Evolutionary conservation across 2,797 vertebrate genomes (phyloP).

Genomic region (Zalophus californianus): DNA sequence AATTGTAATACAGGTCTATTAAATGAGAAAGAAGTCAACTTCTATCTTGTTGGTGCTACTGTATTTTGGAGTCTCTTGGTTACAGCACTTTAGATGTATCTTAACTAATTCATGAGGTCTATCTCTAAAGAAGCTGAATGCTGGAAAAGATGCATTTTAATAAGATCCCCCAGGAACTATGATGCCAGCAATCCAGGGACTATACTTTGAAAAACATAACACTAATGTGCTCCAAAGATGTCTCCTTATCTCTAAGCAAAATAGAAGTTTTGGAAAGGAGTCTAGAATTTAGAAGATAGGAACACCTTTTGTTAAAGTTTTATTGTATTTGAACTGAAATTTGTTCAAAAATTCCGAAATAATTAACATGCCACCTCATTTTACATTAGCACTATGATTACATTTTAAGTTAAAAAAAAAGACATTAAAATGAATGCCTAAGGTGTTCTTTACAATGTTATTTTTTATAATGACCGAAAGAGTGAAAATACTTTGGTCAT

Average conservation of each 20-base stretch:
- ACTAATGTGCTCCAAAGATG: neutral
- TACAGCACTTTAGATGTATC: neutral
- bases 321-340: conserved; percentile 9
- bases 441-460: neutral
- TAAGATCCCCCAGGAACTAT: neutral
- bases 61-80: neutral
- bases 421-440: neutral
- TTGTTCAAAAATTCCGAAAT: conserved; percentile 50
- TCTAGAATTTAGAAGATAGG: conserved; percentile 11
- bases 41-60: neutral
- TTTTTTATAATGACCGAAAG: conserved; percentile 30
- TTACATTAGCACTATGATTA: neutral
- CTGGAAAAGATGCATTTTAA: neutral
- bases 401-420: conserved; percentile 44
- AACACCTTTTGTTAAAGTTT: conserved; percentile 20
- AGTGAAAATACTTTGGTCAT: conserved; percentile 18
- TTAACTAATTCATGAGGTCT: neutral
- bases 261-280: neutral
- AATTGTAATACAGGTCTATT: neutral
- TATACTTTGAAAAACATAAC: neutral
- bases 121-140: neutral
- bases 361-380: conserved; percentile 23
- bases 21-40: neutral
- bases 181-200: neutral
- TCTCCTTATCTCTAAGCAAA: conserved; percentile 3